Percentiles rank a stretch among this genome's conserved stretches.
Evolutionary conservation across 2,888 invertebrate genomes (phyloP).

Genomic region (Anagyrus pseudococci): DNA sequence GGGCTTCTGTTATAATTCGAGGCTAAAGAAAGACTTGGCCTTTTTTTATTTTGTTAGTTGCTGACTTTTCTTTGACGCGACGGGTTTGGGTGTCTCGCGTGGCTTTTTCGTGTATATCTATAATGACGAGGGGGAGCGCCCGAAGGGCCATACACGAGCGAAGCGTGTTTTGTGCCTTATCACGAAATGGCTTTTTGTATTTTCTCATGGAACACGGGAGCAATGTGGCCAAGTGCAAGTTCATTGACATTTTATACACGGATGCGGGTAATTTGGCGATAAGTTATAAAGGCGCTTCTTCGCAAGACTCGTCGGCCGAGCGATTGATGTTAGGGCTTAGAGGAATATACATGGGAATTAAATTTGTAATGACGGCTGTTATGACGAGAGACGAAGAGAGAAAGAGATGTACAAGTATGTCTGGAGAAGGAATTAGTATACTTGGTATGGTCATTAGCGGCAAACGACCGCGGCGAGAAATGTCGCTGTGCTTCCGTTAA

Average conservation of each 20-base stretch:
- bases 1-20: too few relatives aligned
- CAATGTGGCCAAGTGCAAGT: neutral
- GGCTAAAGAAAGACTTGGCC: too few relatives aligned
- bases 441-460: neutral
- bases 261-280: neutral
- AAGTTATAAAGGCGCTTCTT: too few relatives aligned
- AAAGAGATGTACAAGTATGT: neutral
- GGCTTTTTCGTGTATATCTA: too few relatives aligned
- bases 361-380: neutral
- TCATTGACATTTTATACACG: neutral
- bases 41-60: neutral
- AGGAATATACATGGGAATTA: neutral
- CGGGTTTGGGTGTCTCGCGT: too few relatives aligned
- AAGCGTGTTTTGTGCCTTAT: neutral
- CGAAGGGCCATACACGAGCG: neutral
- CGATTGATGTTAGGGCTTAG: neutral
- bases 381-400: neutral
- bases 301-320: neutral
- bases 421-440: neutral
- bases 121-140: neutral
- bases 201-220: neutral
- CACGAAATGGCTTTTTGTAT: conserved; percentile 1
- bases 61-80: too few relatives aligned
- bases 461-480: neutral
- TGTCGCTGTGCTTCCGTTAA: conserved; percentile 2